Evolutionary conservation across 2,888 invertebrate species (phyloP), one percentile per base, ranked within the genome.

Genomic region (Caenorhabditis sp.): DNA sequence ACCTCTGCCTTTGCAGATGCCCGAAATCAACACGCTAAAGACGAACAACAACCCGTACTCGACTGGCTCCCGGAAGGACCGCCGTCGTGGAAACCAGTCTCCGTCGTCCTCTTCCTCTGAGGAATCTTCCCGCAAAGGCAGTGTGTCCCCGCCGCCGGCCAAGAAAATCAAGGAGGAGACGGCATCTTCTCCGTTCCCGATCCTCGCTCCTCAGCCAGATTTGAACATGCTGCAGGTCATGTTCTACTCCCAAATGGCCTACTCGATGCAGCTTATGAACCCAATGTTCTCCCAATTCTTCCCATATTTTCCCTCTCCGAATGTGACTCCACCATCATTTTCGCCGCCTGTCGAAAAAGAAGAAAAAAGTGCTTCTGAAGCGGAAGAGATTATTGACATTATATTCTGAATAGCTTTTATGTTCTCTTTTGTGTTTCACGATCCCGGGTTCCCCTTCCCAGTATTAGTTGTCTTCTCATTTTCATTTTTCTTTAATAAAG

Each of bases 41-140:
- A 59, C 59, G 6, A 59, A 59, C 37, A 59, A 37, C 59, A 59
- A 59, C 35, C 59, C 59, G 24, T 59, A 59, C 43, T 46, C 59
- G 11, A 59, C 59, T 11, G 46, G 46, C 11, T 46, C 46, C 24
- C 46, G 46, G 11, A 46, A 46, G 26, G 46, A 24, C 22, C 46
- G 46, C 24, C 46, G 46, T 24, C 26, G 2, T 6, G 26, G 26
- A 1, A 24, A 26, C 5, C 11, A 24, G 13, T n/a, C n/a, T n/a
- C 2, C 26, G 46, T 24, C 46, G 13, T 6, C 26, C 4, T n/a
- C 46, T 9, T 11, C 46, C 13, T 3, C 8, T 7, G 22, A 20
- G 45, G 13, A 17, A 4, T 24, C 46, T 2, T n/a, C 2, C 26
- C 26, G 13, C 26, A 26, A 46, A 2, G 2, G 20, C 20, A 26